These are phyloP conservation scores for Calvadosia cruxmelitensis DNA, from an alignment of 30 jellyfish, hydroid and myxozoan species.

Conservation along the genomic window DNA sequence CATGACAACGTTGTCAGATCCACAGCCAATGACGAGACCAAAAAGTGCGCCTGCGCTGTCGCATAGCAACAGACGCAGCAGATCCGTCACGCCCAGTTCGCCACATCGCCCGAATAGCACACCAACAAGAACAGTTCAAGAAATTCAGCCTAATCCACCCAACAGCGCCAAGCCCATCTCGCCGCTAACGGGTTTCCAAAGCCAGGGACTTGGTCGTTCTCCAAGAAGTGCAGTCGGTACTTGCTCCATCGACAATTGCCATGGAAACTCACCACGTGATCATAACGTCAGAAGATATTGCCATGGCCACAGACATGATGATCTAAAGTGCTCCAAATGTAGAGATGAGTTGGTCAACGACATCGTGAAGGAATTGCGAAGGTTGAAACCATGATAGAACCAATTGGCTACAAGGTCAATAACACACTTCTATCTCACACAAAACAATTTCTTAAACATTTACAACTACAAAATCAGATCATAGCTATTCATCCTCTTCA, in stretches of 20 bases:
- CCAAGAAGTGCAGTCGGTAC: too few species aligned
- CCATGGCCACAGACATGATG: background rate
- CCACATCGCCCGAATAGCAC: background rate
- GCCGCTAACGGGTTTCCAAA: background rate
- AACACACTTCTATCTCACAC: too few species aligned
- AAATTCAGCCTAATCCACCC: background rate
- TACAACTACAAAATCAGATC: too few species aligned
- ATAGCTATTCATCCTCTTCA: too few species aligned
- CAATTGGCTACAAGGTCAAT: too few species aligned
- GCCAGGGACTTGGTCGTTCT: background rate
- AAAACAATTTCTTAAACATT: too few species aligned
- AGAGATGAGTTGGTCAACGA: background rate
- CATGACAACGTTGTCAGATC: background rate
- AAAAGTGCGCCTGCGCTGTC: background rate
- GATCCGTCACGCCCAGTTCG: background rate
- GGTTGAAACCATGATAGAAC: background rate
- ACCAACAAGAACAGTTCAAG: background rate
- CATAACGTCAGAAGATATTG: background rate
- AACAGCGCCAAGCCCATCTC: background rate
- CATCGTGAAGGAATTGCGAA: background rate
- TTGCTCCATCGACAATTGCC: background rate
- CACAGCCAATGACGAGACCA: background rate
- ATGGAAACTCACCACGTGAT: background rate
- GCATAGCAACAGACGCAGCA: background rate
- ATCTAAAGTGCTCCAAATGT: background rate